Base-by-base conservation (phyloP, 2,113 vertebrate species). In the Falco punctatus region DNA sequence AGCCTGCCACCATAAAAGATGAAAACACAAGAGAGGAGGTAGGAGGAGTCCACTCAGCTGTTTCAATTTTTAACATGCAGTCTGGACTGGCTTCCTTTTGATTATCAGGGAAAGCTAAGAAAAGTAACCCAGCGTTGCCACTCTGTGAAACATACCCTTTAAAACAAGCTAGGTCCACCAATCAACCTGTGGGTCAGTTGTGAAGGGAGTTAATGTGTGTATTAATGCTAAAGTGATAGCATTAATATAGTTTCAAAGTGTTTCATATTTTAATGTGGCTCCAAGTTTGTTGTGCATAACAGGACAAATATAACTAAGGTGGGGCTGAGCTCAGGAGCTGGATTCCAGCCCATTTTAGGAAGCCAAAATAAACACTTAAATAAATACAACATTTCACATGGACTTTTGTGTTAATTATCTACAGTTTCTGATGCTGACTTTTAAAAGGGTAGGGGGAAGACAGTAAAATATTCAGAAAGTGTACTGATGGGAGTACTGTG, bases 241-340 rank as follows among this genome's bases (percentile, higher is more conserved):
- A 87, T 83, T 66, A 96, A 96, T 86, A 49, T 5, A 55, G 38
- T 88, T 94, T 97, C 84, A 72, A 97, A 98, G 78, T 95, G 89
- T 69, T 98, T 97, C 44, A 9, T 94, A 91, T 95, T 98, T 95
- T 95, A 97, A 92, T 83, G 81, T 44, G 59, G 82, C 87, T 97
- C 90, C 57, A 62, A 93, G 94, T 96, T 96, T 97, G 91, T 98
- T 97, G 94, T 96, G 69, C 67, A 28, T 92, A 94, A 96, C 92
- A 95, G 94, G 96, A 97, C 96, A 98, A 98, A 97, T 98, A 97
- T 97, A 98, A 94, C 92, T 88, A 97, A 98, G 97, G 98, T 98
- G 96, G 96, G 90, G 98, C 94, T 94, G 90, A 95, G 94, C 94
- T 77, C 57, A 96, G 92, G 93, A 97, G 88, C 95, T 98, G 98